Base-by-base conservation (phyloP, 2,113 vertebrate species). In the Hippocampus zosterae region DNA sequence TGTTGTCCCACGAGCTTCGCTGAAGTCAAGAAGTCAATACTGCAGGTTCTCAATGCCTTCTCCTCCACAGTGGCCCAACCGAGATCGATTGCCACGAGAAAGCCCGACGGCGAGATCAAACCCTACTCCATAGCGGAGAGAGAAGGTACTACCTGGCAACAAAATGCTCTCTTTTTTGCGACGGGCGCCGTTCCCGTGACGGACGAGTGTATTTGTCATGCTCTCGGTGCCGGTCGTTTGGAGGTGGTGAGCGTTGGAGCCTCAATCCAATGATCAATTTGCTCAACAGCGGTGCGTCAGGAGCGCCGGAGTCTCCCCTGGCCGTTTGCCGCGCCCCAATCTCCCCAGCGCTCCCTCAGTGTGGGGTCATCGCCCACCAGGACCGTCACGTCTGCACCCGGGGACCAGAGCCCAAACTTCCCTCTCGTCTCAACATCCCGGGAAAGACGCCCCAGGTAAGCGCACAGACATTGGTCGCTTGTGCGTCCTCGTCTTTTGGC, bases 111-210 rank as follows among this genome's bases (percentile, higher is more conserved):
- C 81, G 94, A 96, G 71, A 95, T 97, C 84, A 97, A 97, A 66
- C 95, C 95, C 0, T 96, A 97, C 73, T 96, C 95, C 8, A 82
- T 94, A 23, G 91, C 91, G 73, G 94, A 95, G 84, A 92, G 95
- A 84, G 95, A 95, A 75, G 95, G 95, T 96, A 89, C 41, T 25
- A 25, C 40, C 33, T 9, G 23, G 18, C 18, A 33, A 37, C 65
- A 21, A 12, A 50, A 41, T 64, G n/a, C 3, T 63, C 19, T 46
- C 18, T 13, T 21, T 13, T 21, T n/a, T 21, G 18, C 42, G 40
- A n/a, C 18, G 12, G 15, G 9, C 19, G 40, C 10, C 29, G n/a
- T 18, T 27, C 6, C n/a, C 33, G 33, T 37, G 33, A 33, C 5
- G 33, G 33, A 33, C 33, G 33, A 33, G 27, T 29, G 27, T 29